phyloP scores from a whole-genome alignment of 2,888 invertebrate species.

The Eupithecia subumbrata region DNA sequence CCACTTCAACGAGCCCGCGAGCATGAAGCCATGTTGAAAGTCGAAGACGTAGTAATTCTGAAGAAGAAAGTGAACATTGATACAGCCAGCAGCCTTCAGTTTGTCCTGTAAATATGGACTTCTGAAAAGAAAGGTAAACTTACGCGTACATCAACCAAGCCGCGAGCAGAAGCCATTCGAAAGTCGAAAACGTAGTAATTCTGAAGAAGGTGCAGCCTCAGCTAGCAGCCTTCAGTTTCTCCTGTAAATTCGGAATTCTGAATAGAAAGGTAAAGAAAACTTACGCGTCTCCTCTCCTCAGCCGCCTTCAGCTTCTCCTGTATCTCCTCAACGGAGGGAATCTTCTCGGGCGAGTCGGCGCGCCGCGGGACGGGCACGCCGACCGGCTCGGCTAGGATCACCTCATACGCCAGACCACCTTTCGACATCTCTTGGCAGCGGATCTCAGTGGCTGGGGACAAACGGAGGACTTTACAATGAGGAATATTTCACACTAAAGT shows the following conservation, averaged over 20 bases:
- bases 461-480: background rate
- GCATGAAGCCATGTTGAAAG: background rate
- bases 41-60: background rate
- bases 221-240: slow-evolving; percentile 3
- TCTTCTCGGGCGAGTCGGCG: slow-evolving; percentile 87
- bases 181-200: background rate
- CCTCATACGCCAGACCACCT: slow-evolving; percentile 95
- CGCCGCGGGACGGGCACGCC: slow-evolving; percentile 87
- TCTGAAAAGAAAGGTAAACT: slow-evolving; percentile 53
- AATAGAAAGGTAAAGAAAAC: slow-evolving; percentile 53
- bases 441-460: slow-evolving; percentile 91
- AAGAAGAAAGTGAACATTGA: background rate
- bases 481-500: background rate
- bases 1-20: background rate
- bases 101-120: background rate
- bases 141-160: slow-evolving; percentile 86
- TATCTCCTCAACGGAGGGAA: slow-evolving; percentile 93
- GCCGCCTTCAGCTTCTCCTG: slow-evolving; percentile 96
- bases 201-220: background rate
- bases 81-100: background rate
- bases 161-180: background rate
- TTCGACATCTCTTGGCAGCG: slow-evolving; percentile 96
- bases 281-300: slow-evolving; percentile 95
- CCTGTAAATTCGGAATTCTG: background rate
- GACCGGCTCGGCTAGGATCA: slow-evolving; percentile 93